Evolutionary conservation across 2,888 invertebrate genomes (phyloP).

Genomic region (Ariolimax columbianus): DNA sequence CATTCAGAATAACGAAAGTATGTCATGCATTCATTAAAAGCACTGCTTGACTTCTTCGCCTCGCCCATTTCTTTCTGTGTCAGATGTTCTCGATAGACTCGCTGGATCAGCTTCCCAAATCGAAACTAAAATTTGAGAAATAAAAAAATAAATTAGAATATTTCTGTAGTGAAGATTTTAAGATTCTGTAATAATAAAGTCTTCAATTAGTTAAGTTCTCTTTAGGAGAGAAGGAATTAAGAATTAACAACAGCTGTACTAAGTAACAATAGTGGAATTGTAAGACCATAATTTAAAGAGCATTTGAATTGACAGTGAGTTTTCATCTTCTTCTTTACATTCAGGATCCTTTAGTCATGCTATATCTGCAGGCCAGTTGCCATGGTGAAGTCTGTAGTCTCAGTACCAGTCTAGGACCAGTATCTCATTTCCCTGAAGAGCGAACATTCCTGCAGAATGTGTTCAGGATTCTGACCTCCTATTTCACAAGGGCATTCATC

Average conservation of each 20-base stretch:
- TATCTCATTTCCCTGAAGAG: too few species aligned
- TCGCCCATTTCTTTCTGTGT: slow-evolving; percentile 43
- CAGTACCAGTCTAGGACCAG: too few species aligned
- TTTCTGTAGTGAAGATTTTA: neutral
- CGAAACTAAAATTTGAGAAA: slow-evolving; percentile 57
- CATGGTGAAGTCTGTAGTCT: too few species aligned
- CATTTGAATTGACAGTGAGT: too few species aligned
- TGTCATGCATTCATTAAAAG: slow-evolving; percentile 20
- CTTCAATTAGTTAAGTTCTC: neutral
- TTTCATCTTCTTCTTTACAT: too few species aligned
- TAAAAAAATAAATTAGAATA: neutral
- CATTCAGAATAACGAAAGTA: slow-evolving; percentile 59
- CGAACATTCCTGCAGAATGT: too few species aligned
- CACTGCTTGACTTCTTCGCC: slow-evolving; percentile 25
- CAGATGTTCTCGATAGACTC: slow-evolving; percentile 54
- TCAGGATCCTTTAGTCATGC: too few species aligned
- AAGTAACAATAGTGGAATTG: neutral
- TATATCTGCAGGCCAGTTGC: too few species aligned
- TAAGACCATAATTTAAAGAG: too few species aligned
- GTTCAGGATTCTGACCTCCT: too few species aligned
- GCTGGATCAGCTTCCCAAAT: slow-evolving; percentile 60
- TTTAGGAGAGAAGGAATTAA: neutral
- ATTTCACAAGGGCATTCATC: too few species aligned
- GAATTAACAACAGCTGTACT: neutral
- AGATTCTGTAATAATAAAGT: neutral